Evolutionary conservation across 2,797 vertebrate genomes (phyloP).

Genomic region (Serranus cabrilla): DNA sequence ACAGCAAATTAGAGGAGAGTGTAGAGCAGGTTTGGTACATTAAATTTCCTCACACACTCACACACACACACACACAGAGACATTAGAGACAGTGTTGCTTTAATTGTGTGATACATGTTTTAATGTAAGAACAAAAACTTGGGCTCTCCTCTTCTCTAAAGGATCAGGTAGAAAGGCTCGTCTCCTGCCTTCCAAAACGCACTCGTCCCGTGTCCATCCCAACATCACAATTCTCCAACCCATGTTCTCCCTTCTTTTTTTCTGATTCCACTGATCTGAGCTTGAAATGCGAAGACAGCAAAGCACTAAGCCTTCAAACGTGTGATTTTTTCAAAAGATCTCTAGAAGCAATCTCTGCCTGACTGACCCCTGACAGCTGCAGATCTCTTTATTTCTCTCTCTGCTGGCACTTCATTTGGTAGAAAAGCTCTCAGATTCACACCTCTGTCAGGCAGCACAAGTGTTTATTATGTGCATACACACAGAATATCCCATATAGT

Average conservation of each 20-base stretch:
- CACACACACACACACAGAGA: constrained; percentile 38
- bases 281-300: constrained; percentile 94
- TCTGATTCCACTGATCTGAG: constrained; percentile 94
- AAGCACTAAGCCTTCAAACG: constrained; percentile 97
- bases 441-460: constrained; percentile 92
- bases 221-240: constrained; percentile 91
- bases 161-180: constrained; percentile 89
- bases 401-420: constrained; percentile 95
- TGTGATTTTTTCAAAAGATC: constrained; percentile 98
- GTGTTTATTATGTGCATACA: constrained; percentile 93
- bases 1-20: constrained; percentile 75
- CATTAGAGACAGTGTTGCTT: constrained; percentile 77
- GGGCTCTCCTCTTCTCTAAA: constrained; percentile 83
- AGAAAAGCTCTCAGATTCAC: constrained; percentile 96
- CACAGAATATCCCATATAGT: constrained; percentile 75
- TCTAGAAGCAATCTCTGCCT: constrained; percentile 97
- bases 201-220: constrained; percentile 88
- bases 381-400: constrained; percentile 94
- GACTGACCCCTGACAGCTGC: constrained; percentile 96
- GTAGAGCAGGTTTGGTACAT: constrained; percentile 66
- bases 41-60: constrained; percentile 49
- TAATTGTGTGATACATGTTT: constrained; percentile 81
- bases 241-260: constrained; percentile 76
- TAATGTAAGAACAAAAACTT: constrained; percentile 82
- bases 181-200: constrained; percentile 79